Conservation (phyloP, 2,113 vertebrate species). For the Plecotus auritus region DNA sequence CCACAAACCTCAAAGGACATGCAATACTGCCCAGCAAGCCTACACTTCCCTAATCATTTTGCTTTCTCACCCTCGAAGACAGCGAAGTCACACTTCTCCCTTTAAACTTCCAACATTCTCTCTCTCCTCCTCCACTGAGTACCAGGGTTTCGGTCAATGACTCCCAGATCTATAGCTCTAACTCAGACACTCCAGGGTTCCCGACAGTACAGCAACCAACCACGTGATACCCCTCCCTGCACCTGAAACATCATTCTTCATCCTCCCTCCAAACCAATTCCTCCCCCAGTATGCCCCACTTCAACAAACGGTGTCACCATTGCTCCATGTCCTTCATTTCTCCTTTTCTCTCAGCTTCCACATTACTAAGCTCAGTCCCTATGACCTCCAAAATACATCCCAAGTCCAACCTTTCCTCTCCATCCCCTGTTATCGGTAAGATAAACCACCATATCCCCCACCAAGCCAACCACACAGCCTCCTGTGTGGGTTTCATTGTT, state of each 20-base stretch:
- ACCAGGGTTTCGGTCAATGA: fast-evolving
- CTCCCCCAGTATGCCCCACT: not conserved
- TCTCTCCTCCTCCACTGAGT: not conserved
- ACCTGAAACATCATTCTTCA: not conserved
- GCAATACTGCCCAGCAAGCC: not conserved
- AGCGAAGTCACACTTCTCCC: not conserved
- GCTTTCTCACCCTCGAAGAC: not conserved
- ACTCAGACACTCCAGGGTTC: not conserved
- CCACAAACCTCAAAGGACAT: conserved; percentile 66
- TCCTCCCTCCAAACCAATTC: not conserved
- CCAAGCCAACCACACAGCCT: not conserved
- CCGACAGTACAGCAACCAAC: fast-evolving
- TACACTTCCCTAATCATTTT: not conserved
- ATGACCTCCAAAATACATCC: not conserved
- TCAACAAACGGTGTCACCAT: not conserved
- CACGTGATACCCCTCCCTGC: not conserved
- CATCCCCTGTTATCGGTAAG: not conserved
- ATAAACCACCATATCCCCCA: not conserved
- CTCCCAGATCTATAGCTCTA: not conserved
- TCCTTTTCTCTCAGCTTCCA: not conserved
- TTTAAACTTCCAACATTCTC: not conserved
- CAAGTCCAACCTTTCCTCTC: not conserved
- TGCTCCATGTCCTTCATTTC: not conserved
- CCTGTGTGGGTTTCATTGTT: not conserved
- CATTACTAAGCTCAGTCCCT: not conserved